Base-by-base conservation (phyloP, 2,888 invertebrate species). In the Apoderus coryli region DNA sequence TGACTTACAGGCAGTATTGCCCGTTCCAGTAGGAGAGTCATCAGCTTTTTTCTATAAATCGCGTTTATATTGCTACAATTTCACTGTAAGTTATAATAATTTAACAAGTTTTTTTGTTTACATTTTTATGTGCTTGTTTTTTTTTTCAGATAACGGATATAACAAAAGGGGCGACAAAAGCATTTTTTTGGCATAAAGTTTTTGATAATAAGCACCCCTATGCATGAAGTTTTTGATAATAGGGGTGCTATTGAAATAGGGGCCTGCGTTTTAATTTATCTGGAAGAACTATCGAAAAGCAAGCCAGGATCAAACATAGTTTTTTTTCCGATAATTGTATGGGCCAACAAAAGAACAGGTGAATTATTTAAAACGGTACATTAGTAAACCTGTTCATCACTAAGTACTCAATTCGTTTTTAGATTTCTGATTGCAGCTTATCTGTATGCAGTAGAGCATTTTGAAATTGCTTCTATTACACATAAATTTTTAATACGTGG, bases 171-270 rank as follows among this genome's bases (percentile, higher is more conserved):
- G 14, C 10, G 28, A 30, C 29, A 4, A 19, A 25, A n/a, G 14
- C 14, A 5, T 37, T 26, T 16, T 33, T 39, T 14, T 33, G 37
- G 39, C 39, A 39, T 24, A 34, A 37, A 10, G 39, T 25, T 3
- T 27, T 37, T 11, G 37, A 33, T 5, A 14, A 37, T 16, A 28
- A 35, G 34, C n/a, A n/a, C n/a, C n/a, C n/a, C n/a, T n/a, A n/a
- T n/a, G n/a, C n/a, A n/a, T n/a, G 35, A 37, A 10, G 39, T 25
- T 3, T 27, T 37, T 11, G 37, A 33, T 5, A 14, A 37, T 16
- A 28, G 37, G 34, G 38, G 36, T n/a, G 35, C 16, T 10, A 16
- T 22, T 3, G 38, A 35, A 31, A 38, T 38, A 9, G 34, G 22
- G 5, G 25, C 33, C 4, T 31, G 36, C 12, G 26, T 36, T 16